Percentiles rank a stretch among this genome's conserved stretches.
phyloP scores from a whole-genome alignment of 2,797 vertebrate species.

The Xerus rutilus region DNA sequence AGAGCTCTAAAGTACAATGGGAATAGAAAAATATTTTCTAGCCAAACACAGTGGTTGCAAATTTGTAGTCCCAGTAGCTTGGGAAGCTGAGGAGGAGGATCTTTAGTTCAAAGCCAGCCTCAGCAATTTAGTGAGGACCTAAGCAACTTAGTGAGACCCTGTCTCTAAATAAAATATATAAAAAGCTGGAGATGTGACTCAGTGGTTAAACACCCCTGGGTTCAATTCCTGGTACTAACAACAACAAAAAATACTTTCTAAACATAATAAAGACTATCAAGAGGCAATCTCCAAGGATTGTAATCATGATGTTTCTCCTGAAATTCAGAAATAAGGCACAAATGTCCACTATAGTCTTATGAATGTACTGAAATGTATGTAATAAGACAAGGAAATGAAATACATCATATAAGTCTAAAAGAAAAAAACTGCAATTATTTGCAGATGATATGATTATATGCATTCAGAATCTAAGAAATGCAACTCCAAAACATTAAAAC shows the following conservation, averaged over 20 bases:
- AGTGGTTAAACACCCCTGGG: too few relatives aligned
- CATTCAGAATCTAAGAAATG: slow-evolving; percentile 44
- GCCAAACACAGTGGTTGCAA: background rate
- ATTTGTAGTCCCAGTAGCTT: too few relatives aligned
- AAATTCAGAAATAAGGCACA: slow-evolving; percentile 39
- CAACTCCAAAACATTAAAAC: slow-evolving; percentile 50
- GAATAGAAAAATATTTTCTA: slow-evolving; percentile 43
- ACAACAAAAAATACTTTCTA: slow-evolving; percentile 35
- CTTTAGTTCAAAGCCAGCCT: too few relatives aligned
- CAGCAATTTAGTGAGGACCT: too few relatives aligned
- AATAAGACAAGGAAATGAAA: slow-evolving; percentile 42
- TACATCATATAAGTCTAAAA: background rate
- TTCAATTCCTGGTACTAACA: too few relatives aligned
- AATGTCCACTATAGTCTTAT: background rate
- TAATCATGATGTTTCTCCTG: background rate
- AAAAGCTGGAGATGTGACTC: too few relatives aligned
- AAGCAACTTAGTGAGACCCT: too few relatives aligned
- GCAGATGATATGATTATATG: slow-evolving; percentile 40
- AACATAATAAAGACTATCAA: slow-evolving; percentile 8
- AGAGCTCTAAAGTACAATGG: slow-evolving; percentile 6
- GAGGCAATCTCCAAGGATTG: background rate
- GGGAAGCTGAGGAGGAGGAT: too few relatives aligned
- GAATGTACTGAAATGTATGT: slow-evolving; percentile 39
- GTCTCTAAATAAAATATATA: too few relatives aligned
- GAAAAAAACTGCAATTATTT: slow-evolving; percentile 42